Evolutionary conservation across 1,140 invertebrate species (phyloP).

Genomic region (Laupala kohalensis): DNA sequence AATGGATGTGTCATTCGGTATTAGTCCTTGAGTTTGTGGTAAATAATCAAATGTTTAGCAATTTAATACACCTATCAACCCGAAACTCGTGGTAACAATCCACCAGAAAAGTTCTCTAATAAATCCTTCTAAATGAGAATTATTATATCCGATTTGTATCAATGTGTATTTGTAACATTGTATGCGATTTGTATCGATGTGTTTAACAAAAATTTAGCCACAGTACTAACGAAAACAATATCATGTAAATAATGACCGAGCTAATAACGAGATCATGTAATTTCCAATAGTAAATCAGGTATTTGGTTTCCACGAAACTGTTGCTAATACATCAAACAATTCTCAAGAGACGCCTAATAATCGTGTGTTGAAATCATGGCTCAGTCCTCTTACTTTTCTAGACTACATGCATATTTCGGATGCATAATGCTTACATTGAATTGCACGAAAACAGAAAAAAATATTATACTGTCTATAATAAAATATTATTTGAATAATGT

Average conservation of each 20-base stretch:
- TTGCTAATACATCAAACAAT: neutral
- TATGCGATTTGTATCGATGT: too few relatives aligned
- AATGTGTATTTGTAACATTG: too few relatives aligned
- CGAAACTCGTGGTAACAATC: neutral
- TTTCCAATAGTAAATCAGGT: neutral
- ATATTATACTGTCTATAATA: too few relatives aligned
- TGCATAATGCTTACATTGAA: too few relatives aligned
- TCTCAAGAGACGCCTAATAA: neutral
- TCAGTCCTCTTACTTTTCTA: too few relatives aligned
- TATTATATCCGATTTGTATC: neutral
- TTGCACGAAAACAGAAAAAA: too few relatives aligned
- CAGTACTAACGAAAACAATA: neutral
- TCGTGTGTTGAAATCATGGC: too few relatives aligned
- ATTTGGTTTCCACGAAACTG: neutral
- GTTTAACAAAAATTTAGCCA: neutral
- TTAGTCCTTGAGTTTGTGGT: too few relatives aligned
- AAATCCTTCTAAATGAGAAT: neutral
- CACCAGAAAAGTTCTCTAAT: neutral
- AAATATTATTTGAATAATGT: too few relatives aligned
- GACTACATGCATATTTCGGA: too few relatives aligned
- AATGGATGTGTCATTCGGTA: too few relatives aligned
- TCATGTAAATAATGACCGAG: neutral
- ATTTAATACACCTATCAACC: neutral
- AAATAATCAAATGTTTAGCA: neutral
- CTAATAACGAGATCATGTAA: neutral